Conservation (phyloP, 2,113 vertebrate species). For the Spea bombifrons region DNA sequence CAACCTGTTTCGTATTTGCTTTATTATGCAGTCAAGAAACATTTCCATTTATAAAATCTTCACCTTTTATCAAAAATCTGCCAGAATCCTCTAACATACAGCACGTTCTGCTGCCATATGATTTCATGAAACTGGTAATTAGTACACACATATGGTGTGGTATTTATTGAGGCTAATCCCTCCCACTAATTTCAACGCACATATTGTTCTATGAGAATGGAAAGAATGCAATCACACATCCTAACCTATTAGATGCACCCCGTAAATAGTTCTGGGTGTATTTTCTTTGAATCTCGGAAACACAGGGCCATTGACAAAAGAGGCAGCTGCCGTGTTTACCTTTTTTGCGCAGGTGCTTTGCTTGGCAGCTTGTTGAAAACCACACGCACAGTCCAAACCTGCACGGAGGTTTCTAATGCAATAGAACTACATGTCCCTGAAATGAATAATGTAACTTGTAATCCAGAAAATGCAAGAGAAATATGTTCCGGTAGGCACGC, state of each 20-base stretch:
- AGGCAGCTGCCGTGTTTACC: constrained; percentile 47
- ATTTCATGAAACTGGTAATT: constrained; percentile 34
- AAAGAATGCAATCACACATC: constrained; percentile 32
- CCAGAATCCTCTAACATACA: not conserved
- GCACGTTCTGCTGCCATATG: constrained; percentile 29
- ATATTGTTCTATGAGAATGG: constrained; percentile 27
- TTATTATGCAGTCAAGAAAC: constrained; percentile 21
- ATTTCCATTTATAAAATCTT: constrained; percentile 22
- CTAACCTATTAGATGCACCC: constrained; percentile 21
- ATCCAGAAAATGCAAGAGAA: not conserved
- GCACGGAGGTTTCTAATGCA: constrained; percentile 41
- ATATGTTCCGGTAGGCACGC: not conserved
- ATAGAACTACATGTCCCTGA: constrained; percentile 8
- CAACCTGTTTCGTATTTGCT: constrained; percentile 7
- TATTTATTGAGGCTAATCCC: constrained; percentile 37
- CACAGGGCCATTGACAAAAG: constrained; percentile 23
- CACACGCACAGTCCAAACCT: constrained; percentile 55
- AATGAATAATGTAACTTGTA: constrained; percentile 16
- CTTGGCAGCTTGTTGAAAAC: constrained; percentile 54
- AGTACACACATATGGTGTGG: constrained; percentile 29
- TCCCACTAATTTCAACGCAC: constrained; percentile 19
- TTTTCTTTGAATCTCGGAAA: constrained; percentile 17
- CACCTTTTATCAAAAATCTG: constrained; percentile 1
- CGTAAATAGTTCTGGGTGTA: not conserved
- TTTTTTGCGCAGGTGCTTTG: constrained; percentile 49